phyloP scores from a whole-genome alignment of 2,797 vertebrate species.

The Salarias fasciatus region DNA sequence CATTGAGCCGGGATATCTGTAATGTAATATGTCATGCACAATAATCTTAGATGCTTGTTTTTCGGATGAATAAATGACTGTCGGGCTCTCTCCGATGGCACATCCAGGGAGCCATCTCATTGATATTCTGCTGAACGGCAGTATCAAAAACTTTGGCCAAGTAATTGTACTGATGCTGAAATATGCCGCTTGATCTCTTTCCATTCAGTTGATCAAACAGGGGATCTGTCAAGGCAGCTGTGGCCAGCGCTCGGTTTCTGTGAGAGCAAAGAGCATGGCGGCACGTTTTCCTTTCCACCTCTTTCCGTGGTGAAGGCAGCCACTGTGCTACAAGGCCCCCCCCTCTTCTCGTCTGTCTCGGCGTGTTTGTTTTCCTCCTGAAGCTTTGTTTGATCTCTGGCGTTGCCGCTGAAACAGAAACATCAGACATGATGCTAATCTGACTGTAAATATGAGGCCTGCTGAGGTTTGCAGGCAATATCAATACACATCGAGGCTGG shows the following conservation, averaged over 20 bases:
- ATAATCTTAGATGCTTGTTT: conserved; percentile 42
- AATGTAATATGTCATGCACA: conserved; percentile 34
- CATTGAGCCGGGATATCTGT: conserved; percentile 39
- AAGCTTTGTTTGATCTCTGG: conserved; percentile 62
- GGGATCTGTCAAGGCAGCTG: conserved; percentile 51
- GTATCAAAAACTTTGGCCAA: conserved; percentile 39
- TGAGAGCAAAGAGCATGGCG: conserved; percentile 20
- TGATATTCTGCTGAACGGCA: conserved; percentile 45
- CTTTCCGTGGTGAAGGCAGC: conserved; percentile 10
- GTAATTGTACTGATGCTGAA: conserved; percentile 57
- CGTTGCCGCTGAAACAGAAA: conserved; percentile 30
- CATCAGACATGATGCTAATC: conserved; percentile 45
- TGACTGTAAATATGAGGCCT: conserved; percentile 31
- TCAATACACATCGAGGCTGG: conserved; percentile 20
- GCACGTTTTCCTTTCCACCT: conserved; percentile 7
- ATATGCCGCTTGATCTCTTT: conserved; percentile 72
- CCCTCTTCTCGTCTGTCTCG: conserved; percentile 26
- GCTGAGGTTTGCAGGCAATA: conserved; percentile 29
- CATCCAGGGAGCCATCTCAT: conserved; percentile 21
- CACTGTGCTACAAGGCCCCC: neutral
- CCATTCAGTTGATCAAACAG: conserved; percentile 66
- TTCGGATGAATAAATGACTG: conserved; percentile 22
- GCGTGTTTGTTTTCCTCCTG: conserved; percentile 46
- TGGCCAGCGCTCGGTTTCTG: conserved; percentile 31
- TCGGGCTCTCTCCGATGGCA: neutral